Conservation (phyloP, 2,113 vertebrate species). For the Spea multiplicata region DNA sequence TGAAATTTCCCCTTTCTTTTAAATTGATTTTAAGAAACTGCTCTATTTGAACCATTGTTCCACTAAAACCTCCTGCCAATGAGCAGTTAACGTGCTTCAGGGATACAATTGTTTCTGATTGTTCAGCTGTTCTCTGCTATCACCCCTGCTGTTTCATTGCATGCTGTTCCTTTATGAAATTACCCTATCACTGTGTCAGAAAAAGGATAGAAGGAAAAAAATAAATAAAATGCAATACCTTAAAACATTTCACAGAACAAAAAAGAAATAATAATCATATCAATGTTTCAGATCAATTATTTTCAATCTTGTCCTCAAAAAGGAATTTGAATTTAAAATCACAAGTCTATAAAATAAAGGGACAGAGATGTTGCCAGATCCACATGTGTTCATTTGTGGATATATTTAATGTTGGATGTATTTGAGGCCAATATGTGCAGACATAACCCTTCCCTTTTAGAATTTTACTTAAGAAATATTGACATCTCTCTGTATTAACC, state of each 20-base stretch:
- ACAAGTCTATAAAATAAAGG: no score
- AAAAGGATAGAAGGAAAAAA: background rate
- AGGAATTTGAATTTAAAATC: no score
- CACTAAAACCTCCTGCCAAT: background rate
- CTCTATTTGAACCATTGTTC: constrained; percentile 7
- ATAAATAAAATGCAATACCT: background rate
- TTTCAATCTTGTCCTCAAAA: background rate
- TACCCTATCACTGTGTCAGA: constrained; percentile 9
- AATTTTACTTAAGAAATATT: no score
- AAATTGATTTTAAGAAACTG: background rate
- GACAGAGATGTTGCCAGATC: no score
- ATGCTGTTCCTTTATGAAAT: constrained; percentile 27
- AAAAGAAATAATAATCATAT: background rate
- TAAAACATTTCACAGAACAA: background rate
- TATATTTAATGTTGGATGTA: no score
- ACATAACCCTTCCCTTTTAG: no score
- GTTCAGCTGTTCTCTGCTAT: constrained; percentile 10
- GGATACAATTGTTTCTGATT: constrained; percentile 25
- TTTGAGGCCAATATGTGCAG: no score
- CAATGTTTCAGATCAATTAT: background rate
- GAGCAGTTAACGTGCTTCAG: constrained; percentile 3
- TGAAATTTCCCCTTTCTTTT: background rate
- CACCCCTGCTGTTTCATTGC: constrained; percentile 23
- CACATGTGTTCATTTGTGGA: no score
- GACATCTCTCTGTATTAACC: no score